Conservation (phyloP, 2,888 invertebrate genomes). For the Drosophila formosana region DNA sequence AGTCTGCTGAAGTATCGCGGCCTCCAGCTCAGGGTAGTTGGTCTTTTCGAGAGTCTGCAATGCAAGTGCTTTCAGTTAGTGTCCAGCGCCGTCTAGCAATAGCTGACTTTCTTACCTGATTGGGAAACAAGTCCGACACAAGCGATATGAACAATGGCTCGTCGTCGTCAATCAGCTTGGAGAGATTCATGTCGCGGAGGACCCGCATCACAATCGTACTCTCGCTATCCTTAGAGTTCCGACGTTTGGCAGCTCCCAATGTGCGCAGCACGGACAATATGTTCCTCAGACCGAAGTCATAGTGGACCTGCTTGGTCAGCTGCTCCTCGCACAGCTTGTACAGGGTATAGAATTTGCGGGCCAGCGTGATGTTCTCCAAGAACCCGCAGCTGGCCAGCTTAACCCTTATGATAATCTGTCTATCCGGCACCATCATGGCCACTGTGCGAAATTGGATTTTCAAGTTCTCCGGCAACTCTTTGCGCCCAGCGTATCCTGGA, state of each 20-base stretch:
- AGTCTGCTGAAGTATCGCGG: conserved; percentile 93
- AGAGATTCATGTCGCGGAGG: conserved; percentile 98
- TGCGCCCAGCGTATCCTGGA: conserved; percentile 98
- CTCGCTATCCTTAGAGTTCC: conserved; percentile 96
- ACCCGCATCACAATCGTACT: conserved; percentile 98
- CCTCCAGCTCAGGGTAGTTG: conserved; percentile 94
- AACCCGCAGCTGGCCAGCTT: conserved; percentile 98
- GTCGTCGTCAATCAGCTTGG: conserved; percentile 98
- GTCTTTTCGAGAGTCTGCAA: conserved; percentile 93
- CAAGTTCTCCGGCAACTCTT: conserved; percentile 97
- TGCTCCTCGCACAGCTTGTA: conserved; percentile 99
- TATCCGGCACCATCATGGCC: conserved; percentile 99
- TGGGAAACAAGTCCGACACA: conserved; percentile 97
- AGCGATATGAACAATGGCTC: conserved; percentile 98
- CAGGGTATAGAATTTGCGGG: conserved; percentile 97
- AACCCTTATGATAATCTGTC: conserved; percentile 98
- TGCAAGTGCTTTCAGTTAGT: not conserved
- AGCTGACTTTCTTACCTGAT: conserved; percentile 87
- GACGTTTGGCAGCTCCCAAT: conserved; percentile 95
- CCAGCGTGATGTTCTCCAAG: conserved; percentile 96
- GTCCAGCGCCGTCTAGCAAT: not conserved
- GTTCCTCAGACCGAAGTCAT: conserved; percentile 98
- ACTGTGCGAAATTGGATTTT: conserved; percentile 99
- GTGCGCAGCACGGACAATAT: conserved; percentile 97
- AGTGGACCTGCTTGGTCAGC: conserved; percentile 98